phyloP scores from a whole-genome alignment of 2,797 vertebrate species.

The Spondyliosoma cantharus region DNA sequence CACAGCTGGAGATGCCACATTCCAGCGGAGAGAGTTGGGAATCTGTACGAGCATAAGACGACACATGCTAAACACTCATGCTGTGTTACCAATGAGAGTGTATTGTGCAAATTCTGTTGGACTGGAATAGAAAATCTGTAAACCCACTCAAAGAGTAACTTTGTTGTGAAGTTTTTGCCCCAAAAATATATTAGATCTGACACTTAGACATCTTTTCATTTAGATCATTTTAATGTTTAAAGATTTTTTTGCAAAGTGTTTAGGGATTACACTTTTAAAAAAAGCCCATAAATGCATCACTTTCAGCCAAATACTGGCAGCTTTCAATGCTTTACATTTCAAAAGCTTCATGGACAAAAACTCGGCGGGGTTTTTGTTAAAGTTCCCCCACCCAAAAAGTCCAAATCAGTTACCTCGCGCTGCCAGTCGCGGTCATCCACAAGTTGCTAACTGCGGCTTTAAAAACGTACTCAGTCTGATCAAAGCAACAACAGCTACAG shows the following conservation, averaged over 20 bases:
- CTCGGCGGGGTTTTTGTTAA: neutral
- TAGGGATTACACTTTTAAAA: neutral
- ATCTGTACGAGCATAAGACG: neutral
- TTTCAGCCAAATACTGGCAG: neutral
- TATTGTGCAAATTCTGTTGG: constrained; percentile 3
- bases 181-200: neutral
- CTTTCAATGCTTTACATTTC: constrained; percentile 3
- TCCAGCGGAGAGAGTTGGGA: constrained; percentile 49
- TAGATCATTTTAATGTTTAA: neutral
- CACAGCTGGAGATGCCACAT: constrained; percentile 62
- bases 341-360: constrained; percentile 6
- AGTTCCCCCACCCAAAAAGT: neutral
- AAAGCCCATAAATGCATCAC: neutral
- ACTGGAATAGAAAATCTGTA: neutral
- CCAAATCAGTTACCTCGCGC: neutral
- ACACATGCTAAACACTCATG: neutral
- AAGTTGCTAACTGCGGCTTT: neutral
- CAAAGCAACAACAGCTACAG: neutral
- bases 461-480: neutral
- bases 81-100: neutral
- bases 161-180: neutral
- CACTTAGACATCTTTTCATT: neutral
- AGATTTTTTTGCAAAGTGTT: neutral
- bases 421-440: neutral
- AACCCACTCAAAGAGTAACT: neutral